A percentile compares a stretch with the other conserved stretches of the same genome.
Evolutionary conservation across 2,797 vertebrate genomes (phyloP).

Genomic region (Muscicapa comitata): DNA sequence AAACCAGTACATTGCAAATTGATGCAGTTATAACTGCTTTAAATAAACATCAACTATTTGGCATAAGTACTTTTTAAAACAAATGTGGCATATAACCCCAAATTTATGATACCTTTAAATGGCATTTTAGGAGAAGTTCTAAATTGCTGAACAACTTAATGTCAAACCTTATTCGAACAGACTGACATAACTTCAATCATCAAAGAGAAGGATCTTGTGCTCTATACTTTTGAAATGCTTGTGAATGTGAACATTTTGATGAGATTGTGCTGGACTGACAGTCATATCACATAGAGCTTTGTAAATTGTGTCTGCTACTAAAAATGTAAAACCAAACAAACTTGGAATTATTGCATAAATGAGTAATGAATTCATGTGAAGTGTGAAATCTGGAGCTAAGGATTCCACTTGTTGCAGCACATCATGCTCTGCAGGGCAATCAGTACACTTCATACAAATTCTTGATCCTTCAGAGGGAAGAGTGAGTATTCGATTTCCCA

Average conservation of each 20-base stretch:
- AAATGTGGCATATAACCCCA: background rate
- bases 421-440: background rate
- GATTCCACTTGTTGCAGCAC: background rate
- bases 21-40: background rate
- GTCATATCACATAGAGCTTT: background rate
- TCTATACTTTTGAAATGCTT: background rate
- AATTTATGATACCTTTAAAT: background rate
- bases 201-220: background rate
- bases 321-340: background rate
- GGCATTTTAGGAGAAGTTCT: background rate
- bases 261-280: background rate
- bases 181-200: background rate
- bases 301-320: background rate
- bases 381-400: background rate
- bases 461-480: background rate
- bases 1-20: background rate
- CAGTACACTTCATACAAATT: background rate
- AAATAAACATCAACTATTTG: background rate
- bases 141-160: background rate
- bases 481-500: background rate
- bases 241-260: background rate
- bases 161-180: background rate
- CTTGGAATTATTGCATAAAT: background rate
- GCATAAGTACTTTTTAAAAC: background rate
- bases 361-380: background rate